Conservation (phyloP, 2,113 vertebrate genomes). For the Brienomyrus longianalis region DNA sequence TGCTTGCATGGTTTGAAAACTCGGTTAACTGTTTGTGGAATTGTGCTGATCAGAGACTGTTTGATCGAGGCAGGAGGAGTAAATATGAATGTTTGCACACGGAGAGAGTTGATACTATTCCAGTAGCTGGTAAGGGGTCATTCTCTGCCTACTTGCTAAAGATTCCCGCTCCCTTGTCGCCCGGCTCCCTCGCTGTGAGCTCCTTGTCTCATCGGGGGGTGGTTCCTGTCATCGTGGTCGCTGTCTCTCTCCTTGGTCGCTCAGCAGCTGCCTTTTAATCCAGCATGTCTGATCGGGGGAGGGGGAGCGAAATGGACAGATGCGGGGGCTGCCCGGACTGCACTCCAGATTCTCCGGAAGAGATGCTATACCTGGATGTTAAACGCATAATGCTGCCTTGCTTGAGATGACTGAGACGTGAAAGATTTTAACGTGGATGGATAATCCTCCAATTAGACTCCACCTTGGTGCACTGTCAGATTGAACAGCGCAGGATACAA, state of each 20-base stretch:
- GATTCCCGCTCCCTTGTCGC: background rate
- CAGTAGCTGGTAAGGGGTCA: background rate
- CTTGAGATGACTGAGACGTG: background rate
- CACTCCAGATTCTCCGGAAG: background rate
- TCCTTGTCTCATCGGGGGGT: background rate
- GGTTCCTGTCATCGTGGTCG: background rate
- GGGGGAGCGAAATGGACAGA: no score
- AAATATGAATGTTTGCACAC: background rate
- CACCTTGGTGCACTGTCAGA: background rate
- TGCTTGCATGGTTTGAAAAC: background rate
- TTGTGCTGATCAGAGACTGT: background rate
- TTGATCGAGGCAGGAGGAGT: background rate
- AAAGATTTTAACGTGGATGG: background rate
- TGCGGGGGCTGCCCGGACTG: background rate
- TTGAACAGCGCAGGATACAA: background rate
- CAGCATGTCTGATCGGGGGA: background rate
- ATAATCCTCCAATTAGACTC: background rate
- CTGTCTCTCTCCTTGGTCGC: background rate
- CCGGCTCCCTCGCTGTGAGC: background rate
- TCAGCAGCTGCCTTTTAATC: conserved; percentile 16
- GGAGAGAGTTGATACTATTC: background rate
- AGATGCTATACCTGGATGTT: background rate
- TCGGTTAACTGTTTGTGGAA: background rate
- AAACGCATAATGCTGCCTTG: background rate
- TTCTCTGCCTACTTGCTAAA: background rate